Conservation (phyloP, 2,113 vertebrate genomes). For the Hyperopisus bebe region DNA sequence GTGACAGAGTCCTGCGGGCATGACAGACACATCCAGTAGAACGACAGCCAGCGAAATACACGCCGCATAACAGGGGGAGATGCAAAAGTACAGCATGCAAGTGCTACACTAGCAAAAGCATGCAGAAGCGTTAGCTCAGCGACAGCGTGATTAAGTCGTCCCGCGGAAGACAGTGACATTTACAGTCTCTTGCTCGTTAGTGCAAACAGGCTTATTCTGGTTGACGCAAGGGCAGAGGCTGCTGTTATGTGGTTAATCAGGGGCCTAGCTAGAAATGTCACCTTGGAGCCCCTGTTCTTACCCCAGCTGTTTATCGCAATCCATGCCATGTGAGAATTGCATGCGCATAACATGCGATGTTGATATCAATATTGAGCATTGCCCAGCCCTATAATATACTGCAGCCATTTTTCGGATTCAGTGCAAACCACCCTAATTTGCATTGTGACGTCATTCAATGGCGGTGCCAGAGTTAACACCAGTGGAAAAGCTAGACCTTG, state of each 20-base stretch:
- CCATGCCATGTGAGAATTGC: not conserved
- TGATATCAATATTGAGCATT: not conserved
- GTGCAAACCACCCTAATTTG: not conserved
- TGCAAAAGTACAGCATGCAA: not conserved
- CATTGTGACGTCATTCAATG: not conserved
- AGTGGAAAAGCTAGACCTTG: not conserved
- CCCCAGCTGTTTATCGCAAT: not conserved
- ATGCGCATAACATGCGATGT: not conserved
- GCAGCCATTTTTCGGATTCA: not conserved
- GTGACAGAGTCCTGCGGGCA: not conserved
- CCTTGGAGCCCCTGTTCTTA: not conserved
- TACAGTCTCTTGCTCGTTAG: not conserved
- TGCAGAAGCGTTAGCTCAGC: not conserved
- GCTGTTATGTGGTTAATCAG: not conserved
- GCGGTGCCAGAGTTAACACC: not conserved
- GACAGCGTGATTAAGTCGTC: not conserved
- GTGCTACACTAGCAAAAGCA: not conserved
- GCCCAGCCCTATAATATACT: not conserved
- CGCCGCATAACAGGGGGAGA: not conserved
- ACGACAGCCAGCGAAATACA: not conserved
- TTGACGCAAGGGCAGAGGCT: not conserved
- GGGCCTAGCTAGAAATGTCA: not conserved
- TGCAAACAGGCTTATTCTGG: not conserved
- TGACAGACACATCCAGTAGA: not conserved
- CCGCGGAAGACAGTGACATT: not conserved